phyloP scores from a whole-genome alignment of 1,140 invertebrate genomes.

The Drosophila tani region DNA sequence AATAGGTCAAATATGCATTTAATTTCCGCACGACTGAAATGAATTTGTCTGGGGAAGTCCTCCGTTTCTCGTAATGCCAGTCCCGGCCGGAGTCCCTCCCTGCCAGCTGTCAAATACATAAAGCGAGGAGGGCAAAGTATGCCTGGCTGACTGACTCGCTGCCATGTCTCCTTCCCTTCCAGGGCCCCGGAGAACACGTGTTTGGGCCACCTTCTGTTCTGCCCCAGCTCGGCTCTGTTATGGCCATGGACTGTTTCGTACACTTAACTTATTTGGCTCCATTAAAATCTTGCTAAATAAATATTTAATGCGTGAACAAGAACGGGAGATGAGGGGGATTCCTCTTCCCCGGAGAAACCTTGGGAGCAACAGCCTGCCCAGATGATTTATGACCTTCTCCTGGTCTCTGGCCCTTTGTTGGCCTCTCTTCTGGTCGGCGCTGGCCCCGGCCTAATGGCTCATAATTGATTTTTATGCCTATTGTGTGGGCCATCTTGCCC shows the following conservation, averaged over 20 bases:
- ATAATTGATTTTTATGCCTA: constrained; percentile 82
- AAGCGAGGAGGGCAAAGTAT: constrained; percentile 27
- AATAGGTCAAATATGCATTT: constrained; percentile 81
- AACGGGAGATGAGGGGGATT: constrained; percentile 42
- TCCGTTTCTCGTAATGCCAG: constrained; percentile 1
- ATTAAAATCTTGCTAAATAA: constrained; percentile 81
- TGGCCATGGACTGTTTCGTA: constrained; percentile 48
- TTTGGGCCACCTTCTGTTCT: constrained; percentile 50
- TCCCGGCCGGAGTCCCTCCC: constrained; percentile 19
- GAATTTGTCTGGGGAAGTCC: constrained; percentile 62
- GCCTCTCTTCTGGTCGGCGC: neutral
- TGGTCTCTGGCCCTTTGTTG: constrained; percentile 40
- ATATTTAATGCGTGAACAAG: constrained; percentile 80
- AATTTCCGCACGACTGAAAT: constrained; percentile 80
- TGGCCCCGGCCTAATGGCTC: constrained; percentile 68
- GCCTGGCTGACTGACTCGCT: constrained; percentile 29
- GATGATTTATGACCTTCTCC: constrained; percentile 71
- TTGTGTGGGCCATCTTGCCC: constrained; percentile 61
- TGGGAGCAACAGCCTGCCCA: constrained; percentile 67
- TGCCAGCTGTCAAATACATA: constrained; percentile 71
- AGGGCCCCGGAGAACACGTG: constrained; percentile 47
- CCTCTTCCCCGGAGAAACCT: constrained; percentile 20
- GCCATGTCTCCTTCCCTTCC: neutral
- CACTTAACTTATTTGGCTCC: constrained; percentile 78
- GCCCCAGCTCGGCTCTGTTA: constrained; percentile 9